Evolutionary conservation across 2,113 vertebrate genomes (phyloP).

Genomic region (Motacilla tschutschensis): DNA sequence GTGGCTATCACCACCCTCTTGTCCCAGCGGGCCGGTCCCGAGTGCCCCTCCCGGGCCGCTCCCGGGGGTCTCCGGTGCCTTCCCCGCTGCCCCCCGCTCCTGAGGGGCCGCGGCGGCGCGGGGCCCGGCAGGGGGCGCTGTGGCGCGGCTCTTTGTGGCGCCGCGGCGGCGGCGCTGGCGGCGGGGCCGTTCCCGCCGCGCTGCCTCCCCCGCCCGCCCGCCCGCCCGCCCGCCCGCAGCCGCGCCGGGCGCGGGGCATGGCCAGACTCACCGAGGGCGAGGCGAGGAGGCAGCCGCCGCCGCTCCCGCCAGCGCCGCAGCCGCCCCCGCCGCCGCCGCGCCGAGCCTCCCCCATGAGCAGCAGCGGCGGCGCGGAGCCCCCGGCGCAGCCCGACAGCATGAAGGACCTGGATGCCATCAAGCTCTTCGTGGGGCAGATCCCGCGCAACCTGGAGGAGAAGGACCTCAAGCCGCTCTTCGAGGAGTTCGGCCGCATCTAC

Average conservation of each 20-base stretch:
- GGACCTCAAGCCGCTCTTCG: slow-evolving; percentile 95
- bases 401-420: slow-evolving; percentile 98
- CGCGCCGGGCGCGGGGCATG: too few species aligned
- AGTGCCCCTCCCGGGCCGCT: not conserved
- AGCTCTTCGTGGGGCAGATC: slow-evolving; percentile 98
- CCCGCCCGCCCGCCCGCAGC: too few species aligned
- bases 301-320: not conserved
- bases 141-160: not conserved
- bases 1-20: fast-evolving
- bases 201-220: too few species aligned
- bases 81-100: not conserved
- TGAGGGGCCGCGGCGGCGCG: not conserved
- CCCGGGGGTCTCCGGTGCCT: not conserved
- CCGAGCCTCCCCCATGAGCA: slow-evolving; percentile 91
- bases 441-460: slow-evolving; percentile 96
- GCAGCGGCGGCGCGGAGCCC: slow-evolving; percentile 87
- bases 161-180: too few species aligned
- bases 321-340: slow-evolving; percentile 74
- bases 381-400: slow-evolving; percentile 89
- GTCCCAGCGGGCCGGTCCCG: not conserved
- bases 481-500: slow-evolving; percentile 98
- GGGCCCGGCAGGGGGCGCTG: not conserved
- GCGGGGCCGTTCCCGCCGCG: too few species aligned
- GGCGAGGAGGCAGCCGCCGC: too few species aligned
- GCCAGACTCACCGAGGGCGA: too few species aligned